A percentile compares a stretch with the other conserved stretches of the same genome.
Evolutionary conservation across 2,113 vertebrate species (phyloP).

Genomic region (Psophia crepitans): DNA sequence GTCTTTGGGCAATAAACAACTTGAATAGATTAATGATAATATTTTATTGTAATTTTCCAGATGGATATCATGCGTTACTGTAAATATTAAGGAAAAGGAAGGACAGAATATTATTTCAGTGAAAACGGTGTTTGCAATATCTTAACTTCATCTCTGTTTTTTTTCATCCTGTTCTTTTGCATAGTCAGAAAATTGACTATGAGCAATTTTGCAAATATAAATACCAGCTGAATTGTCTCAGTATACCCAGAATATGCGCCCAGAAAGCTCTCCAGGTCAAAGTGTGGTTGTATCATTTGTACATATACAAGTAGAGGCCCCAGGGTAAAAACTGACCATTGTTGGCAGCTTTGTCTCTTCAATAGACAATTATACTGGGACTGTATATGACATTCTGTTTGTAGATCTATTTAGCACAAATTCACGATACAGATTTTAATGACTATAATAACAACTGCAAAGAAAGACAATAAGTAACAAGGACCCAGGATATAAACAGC

Average conservation of each 20-base stretch:
- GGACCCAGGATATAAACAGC: background rate
- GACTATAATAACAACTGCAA: background rate
- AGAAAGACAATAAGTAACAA: background rate
- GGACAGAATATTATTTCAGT: background rate
- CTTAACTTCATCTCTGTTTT: background rate
- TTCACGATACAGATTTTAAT: background rate
- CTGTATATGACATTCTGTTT: background rate
- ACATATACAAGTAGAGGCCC: background rate
- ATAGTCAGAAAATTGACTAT: background rate
- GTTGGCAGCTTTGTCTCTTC: background rate
- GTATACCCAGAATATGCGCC: background rate
- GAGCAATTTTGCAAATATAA: background rate
- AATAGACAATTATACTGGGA: background rate
- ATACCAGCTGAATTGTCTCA: background rate
- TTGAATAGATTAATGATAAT: background rate
- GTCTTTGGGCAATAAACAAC: background rate
- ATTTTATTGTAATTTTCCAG: background rate
- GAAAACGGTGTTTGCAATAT: background rate
- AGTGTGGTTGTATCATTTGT: background rate
- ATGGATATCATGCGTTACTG: background rate
- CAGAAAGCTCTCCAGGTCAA: background rate
- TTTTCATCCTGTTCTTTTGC: background rate
- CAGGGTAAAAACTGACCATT: background rate
- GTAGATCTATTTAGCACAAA: background rate
- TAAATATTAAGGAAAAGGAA: background rate